phyloP scores from a whole-genome alignment of 2,797 vertebrate genomes.

The Centropyge bicolor region DNA sequence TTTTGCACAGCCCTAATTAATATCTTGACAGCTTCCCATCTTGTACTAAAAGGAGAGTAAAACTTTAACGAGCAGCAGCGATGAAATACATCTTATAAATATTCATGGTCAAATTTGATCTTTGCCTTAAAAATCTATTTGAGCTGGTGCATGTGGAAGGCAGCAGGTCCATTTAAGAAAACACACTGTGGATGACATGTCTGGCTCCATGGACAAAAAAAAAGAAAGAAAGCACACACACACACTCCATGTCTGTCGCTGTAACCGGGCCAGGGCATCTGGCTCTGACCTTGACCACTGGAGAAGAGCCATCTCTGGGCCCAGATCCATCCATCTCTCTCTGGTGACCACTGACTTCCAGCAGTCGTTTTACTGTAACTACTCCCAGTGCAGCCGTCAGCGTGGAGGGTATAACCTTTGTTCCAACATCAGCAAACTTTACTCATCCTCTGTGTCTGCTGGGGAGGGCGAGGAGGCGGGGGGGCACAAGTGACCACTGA shows the following conservation, averaged over 20 bases:
- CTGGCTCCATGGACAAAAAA: constrained; percentile 32
- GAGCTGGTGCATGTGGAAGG: neutral
- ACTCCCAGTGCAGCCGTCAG: constrained; percentile 70
- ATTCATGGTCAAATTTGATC: constrained; percentile 47
- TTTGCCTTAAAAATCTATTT: constrained; percentile 30
- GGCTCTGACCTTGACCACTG: constrained; percentile 81
- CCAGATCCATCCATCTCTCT: constrained; percentile 74
- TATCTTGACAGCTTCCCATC: constrained; percentile 44
- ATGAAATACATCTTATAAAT: constrained; percentile 36
- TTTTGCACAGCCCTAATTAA: constrained; percentile 45
- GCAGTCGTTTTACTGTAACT: constrained; percentile 70
- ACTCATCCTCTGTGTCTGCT: constrained; percentile 42
- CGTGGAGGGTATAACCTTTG: constrained; percentile 66
- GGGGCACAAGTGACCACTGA: constrained; percentile 36
- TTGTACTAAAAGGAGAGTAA: constrained; percentile 43
- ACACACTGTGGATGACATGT: constrained; percentile 13
- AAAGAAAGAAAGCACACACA: constrained; percentile 34
- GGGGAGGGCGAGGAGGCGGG: neutral
- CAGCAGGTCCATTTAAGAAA: constrained; percentile 13
- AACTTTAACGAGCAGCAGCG: constrained; percentile 49
- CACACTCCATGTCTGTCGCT: constrained; percentile 47
- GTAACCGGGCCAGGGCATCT: constrained; percentile 62
- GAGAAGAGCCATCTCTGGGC: constrained; percentile 74
- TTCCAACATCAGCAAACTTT: constrained; percentile 69
- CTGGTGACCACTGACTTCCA: constrained; percentile 75